Evolutionary conservation across 2,797 vertebrate genomes (phyloP).

Genomic region (Parauchenoglanis ngamensis): DNA sequence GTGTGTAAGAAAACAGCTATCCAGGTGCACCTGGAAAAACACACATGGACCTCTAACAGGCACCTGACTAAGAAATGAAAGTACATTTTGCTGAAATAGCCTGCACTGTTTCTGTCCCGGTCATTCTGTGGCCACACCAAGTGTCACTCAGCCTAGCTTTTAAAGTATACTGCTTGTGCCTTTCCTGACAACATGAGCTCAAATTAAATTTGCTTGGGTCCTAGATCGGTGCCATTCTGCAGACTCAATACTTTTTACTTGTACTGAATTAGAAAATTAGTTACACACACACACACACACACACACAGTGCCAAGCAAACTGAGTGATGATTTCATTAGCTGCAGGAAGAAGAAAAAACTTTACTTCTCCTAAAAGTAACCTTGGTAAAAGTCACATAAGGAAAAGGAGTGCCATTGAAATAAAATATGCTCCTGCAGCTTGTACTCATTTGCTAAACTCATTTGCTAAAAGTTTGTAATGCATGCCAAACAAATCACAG

Average conservation of each 20-base stretch:
- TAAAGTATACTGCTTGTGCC: conserved; percentile 17
- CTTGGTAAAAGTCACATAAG: conserved; percentile 7
- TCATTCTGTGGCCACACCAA: background rate
- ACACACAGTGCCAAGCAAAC: background rate
- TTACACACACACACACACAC: conserved; percentile 1
- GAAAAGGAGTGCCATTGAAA: conserved; percentile 21
- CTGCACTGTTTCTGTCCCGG: background rate
- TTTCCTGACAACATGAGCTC: conserved; percentile 24
- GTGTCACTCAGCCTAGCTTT: background rate
- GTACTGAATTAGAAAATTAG: conserved; percentile 42
- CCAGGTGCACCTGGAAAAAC: background rate
- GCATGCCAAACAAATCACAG: conserved; percentile 38
- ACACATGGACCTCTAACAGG: background rate
- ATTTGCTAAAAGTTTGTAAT: conserved; percentile 24
- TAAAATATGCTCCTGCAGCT: conserved; percentile 32
- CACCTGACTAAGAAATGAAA: background rate
- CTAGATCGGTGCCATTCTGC: conserved; percentile 19
- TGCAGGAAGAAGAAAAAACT: conserved; percentile 8
- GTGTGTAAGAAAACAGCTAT: background rate
- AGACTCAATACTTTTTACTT: conserved; percentile 41
- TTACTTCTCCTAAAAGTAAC: conserved; percentile 33
- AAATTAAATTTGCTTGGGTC: conserved; percentile 38
- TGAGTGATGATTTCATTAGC: conserved; percentile 46
- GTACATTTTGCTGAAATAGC: background rate
- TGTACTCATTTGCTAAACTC: conserved; percentile 21